Base-by-base conservation (phyloP, 2,888 invertebrate genomes). In the Cremastobaeus sp. region DNA sequence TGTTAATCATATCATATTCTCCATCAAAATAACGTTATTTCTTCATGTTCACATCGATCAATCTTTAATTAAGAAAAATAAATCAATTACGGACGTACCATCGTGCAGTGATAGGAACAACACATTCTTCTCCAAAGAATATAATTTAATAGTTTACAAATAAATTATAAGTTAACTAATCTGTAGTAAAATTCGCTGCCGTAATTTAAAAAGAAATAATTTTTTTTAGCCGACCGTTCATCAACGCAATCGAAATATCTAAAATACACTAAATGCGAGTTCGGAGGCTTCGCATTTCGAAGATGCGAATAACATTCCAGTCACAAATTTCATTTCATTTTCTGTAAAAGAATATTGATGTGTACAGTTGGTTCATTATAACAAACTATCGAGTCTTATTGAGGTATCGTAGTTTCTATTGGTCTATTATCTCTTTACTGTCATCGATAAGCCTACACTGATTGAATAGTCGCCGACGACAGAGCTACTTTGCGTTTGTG, bases 331-430 rank as follows among this genome's bases (percentile, higher is more conserved):
- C 57, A 37, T 34, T 70, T 54, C 66, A 78, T 76, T 79, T 79
- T 81, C 85, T 86, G 87, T 88, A 87, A 87, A 87, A 88, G 87
- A 88, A 88, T 88, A 87, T 85, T 69, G 81, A 84, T 87, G 85
- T 88, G 85, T 88, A 87, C 86, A 87, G 82, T 84, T 84, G 83
- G 83, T 86, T 81, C 80, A 77, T 85, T 85, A 84, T 85, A 85
- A 85, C 85, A 83, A 87, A 86, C 85, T 86, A 87, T 87, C 85
- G 86, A 86, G 86, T 86, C 84, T 86, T 86, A 81, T 85, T 87
- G 87, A 88, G 86, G 87, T 88, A 87, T 87, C 83, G 85, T 86
- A 86, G 86, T 87, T 86, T 85, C 87, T 88, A 88, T 88, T 88
- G 87, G 87, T 88, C 87, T 87, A 87, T 86, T 81, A 77, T 81